Evolutionary conservation across 2,888 invertebrate species (phyloP).

Genomic region (Rhamphomyia laevipes): DNA sequence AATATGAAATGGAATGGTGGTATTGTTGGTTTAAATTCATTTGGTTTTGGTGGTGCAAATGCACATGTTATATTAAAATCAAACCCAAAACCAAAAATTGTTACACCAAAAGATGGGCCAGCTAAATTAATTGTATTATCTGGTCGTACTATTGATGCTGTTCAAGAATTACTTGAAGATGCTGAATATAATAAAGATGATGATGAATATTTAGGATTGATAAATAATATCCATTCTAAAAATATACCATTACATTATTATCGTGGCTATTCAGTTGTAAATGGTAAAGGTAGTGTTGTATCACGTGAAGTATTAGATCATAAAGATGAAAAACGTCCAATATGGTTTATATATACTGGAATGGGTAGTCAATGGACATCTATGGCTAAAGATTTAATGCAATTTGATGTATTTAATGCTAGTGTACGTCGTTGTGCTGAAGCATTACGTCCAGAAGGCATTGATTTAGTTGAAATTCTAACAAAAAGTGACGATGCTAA

Average conservation of each 20-base stretch:
- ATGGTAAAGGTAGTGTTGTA: conserved; percentile 36
- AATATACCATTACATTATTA: conserved; percentile 64
- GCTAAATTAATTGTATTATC: conserved; percentile 66
- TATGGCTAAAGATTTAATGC: conserved; percentile 82
- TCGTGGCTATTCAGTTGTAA: conserved; percentile 71
- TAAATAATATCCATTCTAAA: conserved; percentile 60
- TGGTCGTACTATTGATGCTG: conserved; percentile 75
- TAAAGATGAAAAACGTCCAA: conserved; percentile 55
- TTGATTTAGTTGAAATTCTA: conserved; percentile 74
- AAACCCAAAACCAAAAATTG: conserved; percentile 55
- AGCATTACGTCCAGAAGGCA: conserved; percentile 61
- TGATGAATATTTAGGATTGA: conserved; percentile 61
- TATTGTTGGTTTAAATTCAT: conserved; percentile 87
- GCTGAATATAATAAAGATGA: conserved; percentile 50
- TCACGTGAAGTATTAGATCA: conserved; percentile 42
- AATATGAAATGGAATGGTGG: conserved; percentile 81
- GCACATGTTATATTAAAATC: conserved; percentile 82
- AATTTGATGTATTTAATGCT: conserved; percentile 66
- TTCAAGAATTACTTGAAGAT: conserved; percentile 51
- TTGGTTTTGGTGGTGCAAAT: conserved; percentile 97
- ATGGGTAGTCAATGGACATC: conserved; percentile 98
- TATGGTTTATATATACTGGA: conserved; percentile 94
- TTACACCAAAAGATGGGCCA: conserved; percentile 43
- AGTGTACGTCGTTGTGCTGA: conserved; percentile 67
- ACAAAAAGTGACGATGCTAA: conserved; percentile 62